phyloP scores from a whole-genome alignment of 2,113 vertebrate genomes.

The Sclerurus mexicanus region DNA sequence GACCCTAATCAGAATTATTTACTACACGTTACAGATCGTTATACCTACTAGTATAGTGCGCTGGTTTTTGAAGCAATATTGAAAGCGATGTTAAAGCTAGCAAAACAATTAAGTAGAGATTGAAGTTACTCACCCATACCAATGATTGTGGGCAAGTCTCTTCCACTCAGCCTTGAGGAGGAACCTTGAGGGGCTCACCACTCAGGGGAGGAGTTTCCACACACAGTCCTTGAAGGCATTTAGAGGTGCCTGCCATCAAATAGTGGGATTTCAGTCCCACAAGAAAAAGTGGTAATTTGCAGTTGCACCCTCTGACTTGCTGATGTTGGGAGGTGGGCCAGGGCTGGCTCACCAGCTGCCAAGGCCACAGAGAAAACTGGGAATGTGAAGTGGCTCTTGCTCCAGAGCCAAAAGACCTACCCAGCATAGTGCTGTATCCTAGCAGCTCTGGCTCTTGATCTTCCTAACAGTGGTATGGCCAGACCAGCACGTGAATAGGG shows the following conservation, averaged over 20 bases:
- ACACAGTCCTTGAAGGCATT: not conserved
- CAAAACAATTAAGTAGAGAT: not conserved
- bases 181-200: not conserved
- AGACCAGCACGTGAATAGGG: not conserved
- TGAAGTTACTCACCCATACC: not conserved
- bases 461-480: not conserved
- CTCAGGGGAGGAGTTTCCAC: not conserved
- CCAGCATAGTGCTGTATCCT: not conserved
- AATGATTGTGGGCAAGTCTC: not conserved
- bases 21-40: not conserved
- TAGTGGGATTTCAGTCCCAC: not conserved
- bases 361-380: not conserved
- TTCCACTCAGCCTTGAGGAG: not conserved
- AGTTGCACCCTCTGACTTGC: not conserved
- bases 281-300: not conserved
- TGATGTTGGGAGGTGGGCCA: not conserved
- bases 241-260: not conserved
- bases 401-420: not conserved
- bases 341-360: not conserved
- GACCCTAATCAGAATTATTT: not conserved
- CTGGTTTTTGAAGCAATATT: not conserved
- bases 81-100: not conserved
- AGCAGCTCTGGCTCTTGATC: not conserved
- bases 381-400: not conserved
- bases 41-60: not conserved